phyloP scores from a whole-genome alignment of 2,797 vertebrate species.

The Syndactyla subalaris region DNA sequence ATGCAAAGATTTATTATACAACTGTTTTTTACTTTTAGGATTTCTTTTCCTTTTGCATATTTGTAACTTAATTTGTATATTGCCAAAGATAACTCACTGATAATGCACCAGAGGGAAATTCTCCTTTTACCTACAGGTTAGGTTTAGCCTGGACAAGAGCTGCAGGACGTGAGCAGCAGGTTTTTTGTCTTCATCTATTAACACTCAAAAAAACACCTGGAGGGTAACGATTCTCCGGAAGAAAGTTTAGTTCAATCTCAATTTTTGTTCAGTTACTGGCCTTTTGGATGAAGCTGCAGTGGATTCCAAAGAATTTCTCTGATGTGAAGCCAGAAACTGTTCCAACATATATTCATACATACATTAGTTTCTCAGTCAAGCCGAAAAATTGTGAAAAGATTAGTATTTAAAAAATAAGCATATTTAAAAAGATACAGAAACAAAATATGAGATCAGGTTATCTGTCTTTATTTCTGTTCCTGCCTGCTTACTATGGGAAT shows the following conservation, averaged over 20 bases:
- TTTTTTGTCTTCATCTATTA: not conserved
- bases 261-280: not conserved
- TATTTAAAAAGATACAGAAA: not conserved
- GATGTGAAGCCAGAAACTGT: not conserved
- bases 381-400: not conserved
- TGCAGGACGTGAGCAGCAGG: not conserved
- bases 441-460: not conserved
- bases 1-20: not conserved
- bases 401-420: not conserved
- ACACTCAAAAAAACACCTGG: not conserved
- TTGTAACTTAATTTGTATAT: not conserved
- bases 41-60: not conserved
- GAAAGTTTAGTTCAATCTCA: not conserved
- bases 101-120: not conserved
- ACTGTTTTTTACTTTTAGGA: not conserved
- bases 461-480: not conserved
- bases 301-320: conserved; percentile 10
- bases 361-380: not conserved
- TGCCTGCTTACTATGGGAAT: not conserved
- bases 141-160: not conserved
- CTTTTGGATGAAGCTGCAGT: not conserved
- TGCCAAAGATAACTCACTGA: not conserved
- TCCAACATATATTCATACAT: not conserved
- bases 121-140: not conserved
- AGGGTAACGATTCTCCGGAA: not conserved